A percentile compares a stretch with the other conserved stretches of the same genome.
Evolutionary conservation across 2,113 vertebrate species (phyloP).

Genomic region (Anoura caudifer): DNA sequence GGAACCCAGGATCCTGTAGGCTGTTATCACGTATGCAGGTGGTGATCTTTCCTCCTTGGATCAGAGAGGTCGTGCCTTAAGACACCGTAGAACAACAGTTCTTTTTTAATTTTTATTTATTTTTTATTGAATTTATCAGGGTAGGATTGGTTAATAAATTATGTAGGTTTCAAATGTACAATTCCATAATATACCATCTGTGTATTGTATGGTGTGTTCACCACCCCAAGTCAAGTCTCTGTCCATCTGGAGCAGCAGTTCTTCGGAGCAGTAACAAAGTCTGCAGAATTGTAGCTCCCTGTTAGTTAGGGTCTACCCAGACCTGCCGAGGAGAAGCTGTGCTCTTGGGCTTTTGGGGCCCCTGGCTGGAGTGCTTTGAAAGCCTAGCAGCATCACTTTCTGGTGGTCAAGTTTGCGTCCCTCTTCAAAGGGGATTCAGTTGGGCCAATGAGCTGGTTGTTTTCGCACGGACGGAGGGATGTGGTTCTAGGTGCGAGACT

Average conservation of each 20-base stretch:
- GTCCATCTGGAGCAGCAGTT: background rate
- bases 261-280: accelerated
- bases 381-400: background rate
- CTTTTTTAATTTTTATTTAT: too few species aligned
- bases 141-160: too few species aligned
- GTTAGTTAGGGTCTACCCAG: background rate
- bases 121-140: too few species aligned
- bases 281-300: background rate
- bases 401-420: background rate
- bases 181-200: too few species aligned
- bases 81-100: accelerated
- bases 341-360: background rate
- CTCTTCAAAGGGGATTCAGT: background rate
- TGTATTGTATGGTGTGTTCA: too few species aligned
- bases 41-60: background rate
- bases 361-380: background rate
- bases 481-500: background rate
- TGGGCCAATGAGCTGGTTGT: accelerated
- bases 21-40: background rate
- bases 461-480: accelerated
- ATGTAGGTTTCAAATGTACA: too few species aligned
- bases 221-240: too few species aligned
- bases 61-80: accelerated
- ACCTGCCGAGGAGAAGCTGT: background rate
- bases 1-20: background rate